Evolutionary conservation across 1,140 invertebrate species (phyloP).

Genomic region (Pollicipes pollicipes): DNA sequence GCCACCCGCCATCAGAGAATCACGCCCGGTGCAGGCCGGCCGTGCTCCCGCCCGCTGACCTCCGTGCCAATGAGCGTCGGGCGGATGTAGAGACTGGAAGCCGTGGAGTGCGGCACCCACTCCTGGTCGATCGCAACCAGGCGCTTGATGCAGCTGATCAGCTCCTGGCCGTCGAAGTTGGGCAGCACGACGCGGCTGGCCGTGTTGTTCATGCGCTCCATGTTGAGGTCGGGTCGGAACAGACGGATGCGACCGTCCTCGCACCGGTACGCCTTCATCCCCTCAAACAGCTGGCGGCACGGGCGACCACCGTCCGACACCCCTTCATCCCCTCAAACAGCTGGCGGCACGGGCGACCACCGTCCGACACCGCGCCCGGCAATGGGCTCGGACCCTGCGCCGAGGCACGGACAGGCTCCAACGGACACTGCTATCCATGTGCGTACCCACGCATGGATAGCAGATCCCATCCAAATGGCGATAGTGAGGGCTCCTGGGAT

Average conservation of each 20-base stretch:
- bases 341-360: conserved; percentile 57
- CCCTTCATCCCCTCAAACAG: conserved; percentile 98
- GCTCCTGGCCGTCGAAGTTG: conserved; percentile 68
- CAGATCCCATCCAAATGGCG: too few relatives aligned
- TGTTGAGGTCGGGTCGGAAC: conserved; percentile 89
- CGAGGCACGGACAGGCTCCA: background rate
- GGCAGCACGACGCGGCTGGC: conserved; percentile 72
- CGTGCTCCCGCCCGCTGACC: conserved; percentile 24
- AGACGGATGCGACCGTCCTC: conserved; percentile 77
- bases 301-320: conserved; percentile 74
- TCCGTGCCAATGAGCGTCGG: conserved; percentile 94
- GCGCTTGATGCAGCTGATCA: conserved; percentile 69
- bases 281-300: conserved; percentile 87
- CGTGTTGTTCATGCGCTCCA: conserved; percentile 75
- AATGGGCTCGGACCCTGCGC: background rate
- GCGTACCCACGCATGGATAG: too few relatives aligned
- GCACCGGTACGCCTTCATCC: conserved; percentile 94
- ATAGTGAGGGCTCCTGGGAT: too few relatives aligned
- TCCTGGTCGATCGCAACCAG: conserved; percentile 83
- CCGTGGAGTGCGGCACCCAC: conserved; percentile 84
- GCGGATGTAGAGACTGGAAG: conserved; percentile 82
- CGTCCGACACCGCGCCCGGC: conserved; percentile 40
- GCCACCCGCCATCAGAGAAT: too few relatives aligned
- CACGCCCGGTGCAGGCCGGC: too few relatives aligned
- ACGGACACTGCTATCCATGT: too few relatives aligned